Percentiles rank a stretch among this genome's conserved stretches.
Evolutionary conservation across 1,140 invertebrate genomes (phyloP).

Genomic region (Dryas iulia): DNA sequence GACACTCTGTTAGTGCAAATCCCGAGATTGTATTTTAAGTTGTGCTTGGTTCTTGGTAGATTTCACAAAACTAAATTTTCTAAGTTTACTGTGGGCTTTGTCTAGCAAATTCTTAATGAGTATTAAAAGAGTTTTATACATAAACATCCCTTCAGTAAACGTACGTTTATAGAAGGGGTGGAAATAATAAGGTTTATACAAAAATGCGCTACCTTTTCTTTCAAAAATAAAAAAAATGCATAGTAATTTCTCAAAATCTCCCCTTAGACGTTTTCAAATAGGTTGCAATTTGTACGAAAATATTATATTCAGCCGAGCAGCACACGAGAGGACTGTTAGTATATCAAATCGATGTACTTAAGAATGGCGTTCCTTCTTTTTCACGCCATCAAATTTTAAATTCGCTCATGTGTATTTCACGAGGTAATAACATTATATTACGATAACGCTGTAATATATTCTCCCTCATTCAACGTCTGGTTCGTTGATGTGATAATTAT

Average conservation of each 20-base stretch:
- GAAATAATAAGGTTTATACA: no score
- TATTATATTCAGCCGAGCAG: background rate
- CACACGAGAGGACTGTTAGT: background rate
- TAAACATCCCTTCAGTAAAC: no score
- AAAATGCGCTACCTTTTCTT: no score
- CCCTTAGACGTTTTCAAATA: background rate
- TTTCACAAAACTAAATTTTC: no score
- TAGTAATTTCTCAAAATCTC: background rate
- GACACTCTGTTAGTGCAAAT: no score
- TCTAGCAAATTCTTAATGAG: no score
- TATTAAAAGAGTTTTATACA: no score
- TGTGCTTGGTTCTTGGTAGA: no score
- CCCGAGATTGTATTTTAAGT: no score
- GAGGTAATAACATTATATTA: constrained; percentile 20
- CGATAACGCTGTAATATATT: constrained; percentile 14
- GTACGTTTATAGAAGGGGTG: no score
- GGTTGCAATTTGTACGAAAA: background rate
- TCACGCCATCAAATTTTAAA: constrained; percentile 3
- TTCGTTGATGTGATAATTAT: constrained; percentile 4
- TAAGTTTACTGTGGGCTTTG: no score
- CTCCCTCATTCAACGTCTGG: constrained; percentile 1
- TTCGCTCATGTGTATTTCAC: constrained; percentile 12
- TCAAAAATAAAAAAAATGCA: no score
- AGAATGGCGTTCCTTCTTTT: background rate
- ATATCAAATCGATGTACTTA: background rate